Evolutionary conservation across 2,888 invertebrate genomes (phyloP).

Genomic region (Hydriomena furcata): DNA sequence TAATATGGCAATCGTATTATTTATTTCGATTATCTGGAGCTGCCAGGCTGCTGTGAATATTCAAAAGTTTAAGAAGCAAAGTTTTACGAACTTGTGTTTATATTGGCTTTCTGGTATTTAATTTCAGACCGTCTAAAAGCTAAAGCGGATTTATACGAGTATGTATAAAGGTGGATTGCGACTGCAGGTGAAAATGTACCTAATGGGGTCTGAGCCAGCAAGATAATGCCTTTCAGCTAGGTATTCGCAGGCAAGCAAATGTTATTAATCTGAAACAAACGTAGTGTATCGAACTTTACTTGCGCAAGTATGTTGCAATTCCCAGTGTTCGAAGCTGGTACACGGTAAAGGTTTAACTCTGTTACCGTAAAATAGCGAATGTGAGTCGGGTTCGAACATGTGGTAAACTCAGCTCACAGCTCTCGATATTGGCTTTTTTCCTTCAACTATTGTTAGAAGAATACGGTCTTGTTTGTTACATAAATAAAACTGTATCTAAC

Average conservation of each 20-base stretch:
- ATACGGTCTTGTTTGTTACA: not conserved
- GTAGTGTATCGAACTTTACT: slow-evolving; percentile 18
- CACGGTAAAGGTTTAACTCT: slow-evolving; percentile 27
- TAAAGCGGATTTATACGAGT: too few relatives aligned
- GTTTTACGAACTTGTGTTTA: too few relatives aligned
- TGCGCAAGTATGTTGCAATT: slow-evolving; percentile 20
- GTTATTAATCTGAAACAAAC: slow-evolving; percentile 18
- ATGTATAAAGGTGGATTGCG: not conserved
- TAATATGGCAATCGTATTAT: slow-evolving; percentile 10
- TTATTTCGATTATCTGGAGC: slow-evolving; percentile 4
- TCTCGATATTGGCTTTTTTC: slow-evolving; percentile 27
- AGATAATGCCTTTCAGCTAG: slow-evolving; percentile 11
- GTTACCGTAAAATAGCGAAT: slow-evolving; percentile 31
- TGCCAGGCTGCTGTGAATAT: not conserved
- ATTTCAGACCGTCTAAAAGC: too few relatives aligned
- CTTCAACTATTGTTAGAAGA: not conserved
- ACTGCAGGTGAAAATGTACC: not conserved
- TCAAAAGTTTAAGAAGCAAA: not conserved
- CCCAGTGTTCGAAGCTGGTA: slow-evolving; percentile 10
- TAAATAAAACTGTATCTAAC: not conserved
- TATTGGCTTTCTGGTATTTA: too few relatives aligned
- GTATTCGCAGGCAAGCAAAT: slow-evolving; percentile 12
- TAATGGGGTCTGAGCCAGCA: not conserved
- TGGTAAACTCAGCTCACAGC: slow-evolving; percentile 28
- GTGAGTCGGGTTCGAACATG: slow-evolving; percentile 28